A percentile compares a stretch with the other conserved stretches of the same genome.
Evolutionary conservation across 2,113 vertebrate species (phyloP).

Genomic region (Cebidichthys violaceus): DNA sequence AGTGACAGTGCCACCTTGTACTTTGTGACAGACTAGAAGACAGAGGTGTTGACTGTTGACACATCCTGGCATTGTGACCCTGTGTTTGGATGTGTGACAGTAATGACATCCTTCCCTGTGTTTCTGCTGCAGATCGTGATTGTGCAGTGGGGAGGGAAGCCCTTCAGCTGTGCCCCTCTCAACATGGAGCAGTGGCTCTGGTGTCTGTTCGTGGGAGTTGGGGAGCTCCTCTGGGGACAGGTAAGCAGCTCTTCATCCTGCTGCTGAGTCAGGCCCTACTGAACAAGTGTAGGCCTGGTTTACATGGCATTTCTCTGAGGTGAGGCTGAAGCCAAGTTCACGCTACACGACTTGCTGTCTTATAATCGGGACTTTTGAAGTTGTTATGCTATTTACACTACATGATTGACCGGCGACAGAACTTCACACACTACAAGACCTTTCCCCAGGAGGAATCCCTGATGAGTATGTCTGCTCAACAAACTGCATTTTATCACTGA

Average conservation of each 20-base stretch:
- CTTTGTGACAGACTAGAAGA: not conserved
- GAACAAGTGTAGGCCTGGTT: slow-evolving; percentile 26
- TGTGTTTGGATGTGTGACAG: not conserved
- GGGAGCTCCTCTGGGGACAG: slow-evolving; percentile 95
- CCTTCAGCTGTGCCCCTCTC: slow-evolving; percentile 93
- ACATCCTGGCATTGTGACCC: not conserved
- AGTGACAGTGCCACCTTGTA: not conserved
- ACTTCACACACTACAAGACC: no score
- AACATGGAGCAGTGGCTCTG: slow-evolving; percentile 93
- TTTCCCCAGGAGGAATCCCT: no score
- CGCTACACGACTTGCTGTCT: not conserved
- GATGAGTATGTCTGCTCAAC: no score
- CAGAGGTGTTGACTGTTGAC: slow-evolving; percentile 3
- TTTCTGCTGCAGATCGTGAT: slow-evolving; percentile 87
- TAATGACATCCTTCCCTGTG: slow-evolving; percentile 33
- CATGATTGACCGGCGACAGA: no score
- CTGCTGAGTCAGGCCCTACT: slow-evolving; percentile 49
- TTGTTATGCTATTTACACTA: no score
- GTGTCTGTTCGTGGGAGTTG: slow-evolving; percentile 93
- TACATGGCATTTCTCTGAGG: slow-evolving; percentile 28
- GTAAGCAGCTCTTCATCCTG: slow-evolving; percentile 76
- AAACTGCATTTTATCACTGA: no score
- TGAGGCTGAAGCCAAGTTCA: slow-evolving; percentile 9
- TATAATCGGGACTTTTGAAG: no score
- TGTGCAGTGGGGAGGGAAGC: slow-evolving; percentile 92